Evolutionary conservation across 2,888 invertebrate genomes (phyloP).

Genomic region (Prosapia bicincta): DNA sequence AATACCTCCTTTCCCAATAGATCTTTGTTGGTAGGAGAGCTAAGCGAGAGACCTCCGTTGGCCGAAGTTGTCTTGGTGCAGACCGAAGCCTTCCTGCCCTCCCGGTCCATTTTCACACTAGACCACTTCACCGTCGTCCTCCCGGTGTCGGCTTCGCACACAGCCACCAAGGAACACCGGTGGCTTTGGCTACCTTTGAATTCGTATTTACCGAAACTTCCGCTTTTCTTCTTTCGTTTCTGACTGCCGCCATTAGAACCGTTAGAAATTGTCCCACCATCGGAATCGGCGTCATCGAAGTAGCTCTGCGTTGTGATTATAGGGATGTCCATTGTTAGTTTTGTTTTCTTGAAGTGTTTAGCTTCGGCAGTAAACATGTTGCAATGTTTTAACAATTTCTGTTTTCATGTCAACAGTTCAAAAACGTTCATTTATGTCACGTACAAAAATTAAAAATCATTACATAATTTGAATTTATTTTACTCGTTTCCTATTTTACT

Average conservation of each 20-base stretch:
- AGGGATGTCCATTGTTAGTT: conserved; percentile 36
- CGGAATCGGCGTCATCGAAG: conserved; percentile 30
- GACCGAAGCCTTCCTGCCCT: conserved; percentile 32
- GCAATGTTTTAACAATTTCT: too few species aligned
- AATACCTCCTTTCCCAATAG: conserved; percentile 2
- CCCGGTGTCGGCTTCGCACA: conserved; percentile 33
- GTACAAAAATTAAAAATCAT: too few species aligned
- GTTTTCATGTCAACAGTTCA: too few species aligned
- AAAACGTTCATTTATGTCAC: too few species aligned
- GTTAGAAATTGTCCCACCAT: neutral
- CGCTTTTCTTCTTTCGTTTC: conserved; percentile 27
- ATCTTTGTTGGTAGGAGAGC: conserved; percentile 26
- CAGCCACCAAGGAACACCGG: conserved; percentile 35
- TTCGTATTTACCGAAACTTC: conserved; percentile 31
- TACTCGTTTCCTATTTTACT: too few species aligned
- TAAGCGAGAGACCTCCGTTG: conserved; percentile 33
- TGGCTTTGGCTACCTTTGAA: conserved; percentile 36
- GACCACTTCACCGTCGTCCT: conserved; percentile 37
- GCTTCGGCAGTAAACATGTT: too few species aligned
- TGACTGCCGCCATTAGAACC: neutral
- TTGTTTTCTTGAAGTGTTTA: too few species aligned
- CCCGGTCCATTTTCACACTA: conserved; percentile 31
- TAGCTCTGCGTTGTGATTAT: conserved; percentile 35
- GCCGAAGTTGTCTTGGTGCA: conserved; percentile 32
- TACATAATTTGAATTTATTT: too few species aligned